Evolutionary conservation across 2,113 vertebrate genomes (phyloP), one percentile per base, ranked within the genome.

Genomic region (Paradoxurus hermaphroditus): DNA sequence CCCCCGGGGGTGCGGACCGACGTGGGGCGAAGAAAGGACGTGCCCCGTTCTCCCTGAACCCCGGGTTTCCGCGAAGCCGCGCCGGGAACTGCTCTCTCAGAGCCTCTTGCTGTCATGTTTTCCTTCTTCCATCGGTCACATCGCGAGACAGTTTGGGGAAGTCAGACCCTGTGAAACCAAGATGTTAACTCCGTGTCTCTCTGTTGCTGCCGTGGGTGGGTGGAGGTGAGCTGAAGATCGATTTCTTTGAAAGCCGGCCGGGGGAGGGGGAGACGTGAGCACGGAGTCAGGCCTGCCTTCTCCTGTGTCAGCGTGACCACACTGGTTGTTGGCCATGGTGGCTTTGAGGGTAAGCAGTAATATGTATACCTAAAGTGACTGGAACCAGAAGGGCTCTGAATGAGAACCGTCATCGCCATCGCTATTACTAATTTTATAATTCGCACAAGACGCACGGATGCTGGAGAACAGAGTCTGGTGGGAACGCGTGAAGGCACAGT

Each of bases 251-350:
- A 62, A 34, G 18, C 8, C 67, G 34, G 44, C 78, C 53, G 7
- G 5, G 2, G 39, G 5, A 3, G 39, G 49, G 16, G 49, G 59
- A 63, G 36, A 68, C 2, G 0, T 29, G 46, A 56, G 31, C 25
- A 1, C 7, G 3, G 2, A 8, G 18, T 34, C 39, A 67, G 34
- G 15, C 70, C 12, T 90, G 65, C 34, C 12, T 49, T 73, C 25
- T 44, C 9, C 15, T 7, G 3, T 12, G 19, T 63, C 34, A 12
- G 0, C 18, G 31, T 12, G 7, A 14, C 29, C 27, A 0, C 27
- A 0, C 16, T 16, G n/a, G 51, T 41, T 18, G 4, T 31, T 13
- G 7, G 39, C 13, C 36, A 5, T 12, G 39, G 18, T 7, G 3
- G 14, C 51, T 23, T 46, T 41, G 21, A 70, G 27, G 49, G n/a